Base-by-base conservation (phyloP, 2,113 vertebrate genomes). In the Chloroceryle aenea region DNA sequence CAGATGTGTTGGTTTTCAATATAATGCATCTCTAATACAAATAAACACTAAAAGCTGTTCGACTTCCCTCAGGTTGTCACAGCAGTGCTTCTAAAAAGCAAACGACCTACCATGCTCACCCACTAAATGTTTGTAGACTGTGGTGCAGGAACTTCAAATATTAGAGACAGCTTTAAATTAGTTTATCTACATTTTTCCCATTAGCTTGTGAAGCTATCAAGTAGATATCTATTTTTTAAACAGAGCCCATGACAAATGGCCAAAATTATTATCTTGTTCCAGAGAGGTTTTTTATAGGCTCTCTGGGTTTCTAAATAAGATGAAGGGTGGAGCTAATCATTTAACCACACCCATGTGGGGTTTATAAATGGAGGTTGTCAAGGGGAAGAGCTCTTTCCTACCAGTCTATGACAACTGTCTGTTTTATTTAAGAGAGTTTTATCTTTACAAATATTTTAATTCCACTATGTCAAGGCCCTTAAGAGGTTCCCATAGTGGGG, bases 291-390 rank as follows among this genome's bases (percentile, higher is more conserved):
- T 63, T 71, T 2, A 20, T 75, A 64, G 68, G 85, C 62, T 81
- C 64, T 52, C 61, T 73, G 80, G 55, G 69, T 92, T 93, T 90
- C 88, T 68, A 85, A 82, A 72, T 92, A 62, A 73, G 85, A 68
- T 90, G 56, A 68, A 84, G 52, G 96, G 96, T 85, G 96, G 96
- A 92, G 92, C 90, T 45, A 90, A 36, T 67, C 2, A 86, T 86
- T 93, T 94, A 92, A 47, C 87, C 95, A 86, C 96, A 91, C 95
- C 96, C 76, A 72, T 38, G 43, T 56, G 43, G 95, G 82, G 61
- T 81, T 88, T 93, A 96, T 96, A 94, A 97, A 89, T 58, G 82
- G 83, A 87, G 45, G 64, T 78, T 89, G 43, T 61, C 30, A 1
- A 32, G 23, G 9, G 4, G 22, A 55, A 55, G 74, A 48, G 36